Evolutionary conservation across 2,888 invertebrate genomes (phyloP).

Genomic region (Imbricaverruca yamaguchii): DNA sequence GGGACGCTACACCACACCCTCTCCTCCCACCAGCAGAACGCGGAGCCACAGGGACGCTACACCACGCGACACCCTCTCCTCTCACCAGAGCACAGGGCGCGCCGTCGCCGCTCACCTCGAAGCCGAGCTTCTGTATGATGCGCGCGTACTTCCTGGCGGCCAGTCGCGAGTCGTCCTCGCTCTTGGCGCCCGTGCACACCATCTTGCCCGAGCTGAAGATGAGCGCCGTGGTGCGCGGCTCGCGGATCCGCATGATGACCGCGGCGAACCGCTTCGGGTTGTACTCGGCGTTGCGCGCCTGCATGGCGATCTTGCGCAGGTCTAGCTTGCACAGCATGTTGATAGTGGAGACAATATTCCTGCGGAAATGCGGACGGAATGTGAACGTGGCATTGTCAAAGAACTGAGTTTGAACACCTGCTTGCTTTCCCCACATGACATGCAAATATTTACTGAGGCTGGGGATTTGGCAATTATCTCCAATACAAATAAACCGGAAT

Average conservation of each 20-base stretch:
- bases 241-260: constrained; percentile 91
- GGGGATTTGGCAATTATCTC: no score
- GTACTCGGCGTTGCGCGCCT: constrained; percentile 97
- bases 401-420: no score
- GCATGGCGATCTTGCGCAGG: constrained; percentile 91
- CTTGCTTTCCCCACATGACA: no score
- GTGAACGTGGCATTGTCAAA: no score
- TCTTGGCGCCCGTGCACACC: constrained; percentile 80
- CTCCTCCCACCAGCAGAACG: no score
- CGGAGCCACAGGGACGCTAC: no score
- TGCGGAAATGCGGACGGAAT: constrained; percentile 41
- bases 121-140: constrained; percentile 72
- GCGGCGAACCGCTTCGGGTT: constrained; percentile 99
- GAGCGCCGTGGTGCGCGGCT: constrained; percentile 67
- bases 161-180: constrained; percentile 67
- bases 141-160: constrained; percentile 74
- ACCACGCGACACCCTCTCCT: no score
- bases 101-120: constrained; percentile 48
- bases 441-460: no score
- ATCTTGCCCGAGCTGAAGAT: constrained; percentile 61
- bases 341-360: constrained; percentile 97
- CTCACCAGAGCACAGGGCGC: neutral
- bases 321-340: constrained; percentile 92
- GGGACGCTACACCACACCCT: no score
- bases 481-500: no score